phyloP scores from a whole-genome alignment of 2,797 vertebrate genomes.

The Cercopithecus hamlyni region DNA sequence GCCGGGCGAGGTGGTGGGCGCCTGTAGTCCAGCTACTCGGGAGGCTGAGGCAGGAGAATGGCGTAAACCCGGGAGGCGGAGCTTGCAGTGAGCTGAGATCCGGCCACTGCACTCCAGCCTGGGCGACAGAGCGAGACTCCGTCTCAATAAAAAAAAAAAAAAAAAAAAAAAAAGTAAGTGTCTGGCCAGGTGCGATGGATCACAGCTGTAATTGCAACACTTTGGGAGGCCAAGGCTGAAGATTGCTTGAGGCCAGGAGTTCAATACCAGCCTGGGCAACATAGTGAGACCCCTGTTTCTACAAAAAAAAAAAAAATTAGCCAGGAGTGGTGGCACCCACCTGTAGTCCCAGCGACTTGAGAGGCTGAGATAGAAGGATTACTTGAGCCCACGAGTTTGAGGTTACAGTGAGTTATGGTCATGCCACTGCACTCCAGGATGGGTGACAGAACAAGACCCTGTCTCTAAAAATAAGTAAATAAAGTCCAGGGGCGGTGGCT shows the following conservation, averaged over 20 bases:
- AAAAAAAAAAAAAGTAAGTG: too few relatives aligned
- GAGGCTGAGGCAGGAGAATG: too few relatives aligned
- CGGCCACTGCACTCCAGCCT: too few relatives aligned
- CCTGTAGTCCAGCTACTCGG: too few relatives aligned
- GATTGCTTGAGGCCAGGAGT: not conserved
- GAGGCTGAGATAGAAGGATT: not conserved
- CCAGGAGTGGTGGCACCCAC: not conserved
- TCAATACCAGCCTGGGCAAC: not conserved
- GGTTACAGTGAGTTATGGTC: not conserved
- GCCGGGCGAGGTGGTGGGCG: too few relatives aligned
- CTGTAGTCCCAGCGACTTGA: not conserved
- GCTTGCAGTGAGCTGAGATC: too few relatives aligned
- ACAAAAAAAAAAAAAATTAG: not conserved
- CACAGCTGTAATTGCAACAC: not conserved
- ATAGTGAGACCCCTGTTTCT: not conserved
- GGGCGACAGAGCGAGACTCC: too few relatives aligned
- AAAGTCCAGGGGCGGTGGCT: not conserved
- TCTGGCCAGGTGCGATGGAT: not conserved
- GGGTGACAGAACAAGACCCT: not conserved
- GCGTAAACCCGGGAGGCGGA: too few relatives aligned
- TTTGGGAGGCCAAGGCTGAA: not conserved
- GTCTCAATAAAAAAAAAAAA: too few relatives aligned
- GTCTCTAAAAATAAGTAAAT: not conserved
- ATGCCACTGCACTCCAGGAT: not conserved
- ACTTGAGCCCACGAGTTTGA: not conserved